Percentiles rank a stretch among this genome's conserved stretches.
phyloP scores from a whole-genome alignment of 2,797 vertebrate species.

The Uromys caudimaculatus region DNA sequence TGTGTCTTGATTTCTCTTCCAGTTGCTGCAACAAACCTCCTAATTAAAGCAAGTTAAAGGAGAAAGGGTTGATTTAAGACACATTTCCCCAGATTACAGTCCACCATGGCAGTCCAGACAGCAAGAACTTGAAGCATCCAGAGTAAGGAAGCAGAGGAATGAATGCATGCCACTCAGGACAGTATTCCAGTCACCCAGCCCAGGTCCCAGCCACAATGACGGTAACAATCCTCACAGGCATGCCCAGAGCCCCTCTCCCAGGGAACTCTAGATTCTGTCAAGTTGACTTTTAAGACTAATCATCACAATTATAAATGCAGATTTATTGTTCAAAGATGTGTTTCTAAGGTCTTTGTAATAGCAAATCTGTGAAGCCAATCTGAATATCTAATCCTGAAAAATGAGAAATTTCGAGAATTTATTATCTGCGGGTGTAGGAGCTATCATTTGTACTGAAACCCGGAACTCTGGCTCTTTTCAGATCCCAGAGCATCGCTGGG shows the following conservation, averaged over 20 bases:
- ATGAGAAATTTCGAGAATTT: neutral
- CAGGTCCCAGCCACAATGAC: neutral
- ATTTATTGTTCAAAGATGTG: neutral
- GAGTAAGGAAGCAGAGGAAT: neutral
- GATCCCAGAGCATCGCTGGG: constrained; percentile 84
- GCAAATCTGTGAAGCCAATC: neutral
- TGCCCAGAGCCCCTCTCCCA: neutral
- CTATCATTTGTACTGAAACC: constrained; percentile 84
- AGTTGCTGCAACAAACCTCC: neutral
- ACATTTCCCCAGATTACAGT: too few relatives aligned
- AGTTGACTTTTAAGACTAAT: neutral
- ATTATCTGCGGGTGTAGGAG: too few relatives aligned
- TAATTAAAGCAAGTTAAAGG: neutral
- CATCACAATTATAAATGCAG: neutral
- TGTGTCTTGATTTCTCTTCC: neutral
- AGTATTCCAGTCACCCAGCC: neutral
- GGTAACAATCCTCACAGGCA: too few relatives aligned
- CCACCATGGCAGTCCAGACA: neutral
- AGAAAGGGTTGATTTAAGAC: neutral
- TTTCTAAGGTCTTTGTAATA: constrained; percentile 2
- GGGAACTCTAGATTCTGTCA: neutral
- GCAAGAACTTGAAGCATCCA: neutral
- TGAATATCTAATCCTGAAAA: constrained; percentile 21
- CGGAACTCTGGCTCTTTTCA: constrained; percentile 83
- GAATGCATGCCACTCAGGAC: neutral